Evolutionary conservation across 2,113 vertebrate genomes (phyloP).

Genomic region (Proteles cristata): DNA sequence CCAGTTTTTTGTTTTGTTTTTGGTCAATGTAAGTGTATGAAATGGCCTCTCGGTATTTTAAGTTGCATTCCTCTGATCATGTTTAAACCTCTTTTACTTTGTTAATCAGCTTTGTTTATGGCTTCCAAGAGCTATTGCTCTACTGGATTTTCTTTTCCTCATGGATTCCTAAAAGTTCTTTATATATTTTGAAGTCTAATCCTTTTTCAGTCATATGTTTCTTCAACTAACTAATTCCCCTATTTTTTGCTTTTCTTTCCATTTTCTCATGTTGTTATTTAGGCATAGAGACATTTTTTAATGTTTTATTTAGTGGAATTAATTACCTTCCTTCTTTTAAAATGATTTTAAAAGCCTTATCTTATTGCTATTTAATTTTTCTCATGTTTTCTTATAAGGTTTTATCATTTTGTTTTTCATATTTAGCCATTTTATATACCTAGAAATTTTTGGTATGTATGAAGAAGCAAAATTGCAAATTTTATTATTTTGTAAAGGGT

Average conservation of each 20-base stretch:
- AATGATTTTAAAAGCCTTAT: not conserved
- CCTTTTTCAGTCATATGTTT: not conserved
- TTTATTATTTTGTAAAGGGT: not conserved
- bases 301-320: not conserved
- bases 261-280: not conserved
- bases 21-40: not conserved
- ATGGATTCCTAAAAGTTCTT: not conserved
- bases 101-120: not conserved
- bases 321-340: not conserved
- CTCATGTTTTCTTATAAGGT: not conserved
- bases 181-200: not conserved
- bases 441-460: not conserved
- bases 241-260: not conserved
- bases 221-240: not conserved
- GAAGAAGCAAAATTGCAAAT: not conserved
- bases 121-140: not conserved
- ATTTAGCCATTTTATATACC: not conserved
- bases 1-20: not conserved
- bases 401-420: not conserved
- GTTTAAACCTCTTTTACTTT: not conserved
- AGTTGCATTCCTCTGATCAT: not conserved
- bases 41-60: not conserved
- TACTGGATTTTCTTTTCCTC: not conserved
- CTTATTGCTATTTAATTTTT: not conserved
- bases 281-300: not conserved